These are phyloP conservation scores for Sisor rabdophorus DNA, from an alignment of 2,113 vertebrate genomes.

Conservation along the genomic window DNA sequence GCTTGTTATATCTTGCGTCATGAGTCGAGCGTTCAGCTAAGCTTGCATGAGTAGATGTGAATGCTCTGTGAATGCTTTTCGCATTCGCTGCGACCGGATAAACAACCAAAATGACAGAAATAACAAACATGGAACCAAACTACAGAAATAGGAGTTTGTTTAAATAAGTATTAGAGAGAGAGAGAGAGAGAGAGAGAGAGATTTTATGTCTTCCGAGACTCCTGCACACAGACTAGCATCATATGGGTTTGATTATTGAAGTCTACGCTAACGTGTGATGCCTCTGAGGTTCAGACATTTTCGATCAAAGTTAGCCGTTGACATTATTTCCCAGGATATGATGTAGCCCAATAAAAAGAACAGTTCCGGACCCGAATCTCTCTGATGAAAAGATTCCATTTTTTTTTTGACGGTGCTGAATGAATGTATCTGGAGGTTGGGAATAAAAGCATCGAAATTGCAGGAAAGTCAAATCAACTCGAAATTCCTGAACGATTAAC, in stretches of 20 bases:
- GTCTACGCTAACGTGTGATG: slow-evolving; percentile 29
- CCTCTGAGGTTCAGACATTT: not conserved
- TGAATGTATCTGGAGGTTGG: not conserved
- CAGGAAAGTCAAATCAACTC: not conserved
- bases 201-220: slow-evolving; percentile 13
- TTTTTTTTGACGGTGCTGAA: too few species aligned
- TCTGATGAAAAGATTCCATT: too few species aligned
- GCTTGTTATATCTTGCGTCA: slow-evolving; percentile 47
- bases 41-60: slow-evolving; percentile 61
- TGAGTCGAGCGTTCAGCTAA: slow-evolving; percentile 56
- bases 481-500: not conserved
- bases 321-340: not conserved
- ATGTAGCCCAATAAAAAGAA: too few species aligned
- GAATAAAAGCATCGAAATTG: too few species aligned
- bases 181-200: not conserved
- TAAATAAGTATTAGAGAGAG: not conserved
- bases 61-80: slow-evolving; percentile 61
- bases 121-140: too few species aligned
- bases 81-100: slow-evolving; percentile 46
- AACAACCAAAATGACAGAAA: not conserved
- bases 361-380: too few species aligned
- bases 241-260: slow-evolving; percentile 44
- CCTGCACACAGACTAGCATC: slow-evolving; percentile 32
- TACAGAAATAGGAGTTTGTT: not conserved
- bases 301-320: not conserved